phyloP scores from a whole-genome alignment of 2,888 invertebrate genomes.

The Drosophila infuscata region DNA sequence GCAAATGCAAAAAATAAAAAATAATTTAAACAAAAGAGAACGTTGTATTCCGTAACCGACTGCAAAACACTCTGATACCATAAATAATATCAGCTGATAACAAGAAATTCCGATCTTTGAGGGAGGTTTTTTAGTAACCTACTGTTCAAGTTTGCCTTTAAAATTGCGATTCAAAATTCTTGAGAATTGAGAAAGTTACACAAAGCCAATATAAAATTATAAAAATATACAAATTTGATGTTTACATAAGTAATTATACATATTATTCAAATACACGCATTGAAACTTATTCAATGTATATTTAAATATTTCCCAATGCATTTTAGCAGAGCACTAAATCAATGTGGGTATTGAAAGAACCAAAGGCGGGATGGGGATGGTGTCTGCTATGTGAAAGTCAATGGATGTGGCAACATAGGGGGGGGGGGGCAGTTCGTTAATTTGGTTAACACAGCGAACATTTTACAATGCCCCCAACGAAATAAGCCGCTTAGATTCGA shows the following conservation, averaged over 20 bases:
- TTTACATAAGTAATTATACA: not conserved
- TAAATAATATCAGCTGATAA: too few relatives aligned
- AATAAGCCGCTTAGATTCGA: conserved; percentile 55
- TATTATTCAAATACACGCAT: not conserved
- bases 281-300: not conserved
- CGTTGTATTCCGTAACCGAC: too few relatives aligned
- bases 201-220: not conserved
- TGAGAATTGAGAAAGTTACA: not conserved
- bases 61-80: too few relatives aligned
- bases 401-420: conserved; percentile 14
- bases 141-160: too few relatives aligned
- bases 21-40: not conserved
- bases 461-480: conserved; percentile 55
- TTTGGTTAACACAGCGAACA: conserved; percentile 59
- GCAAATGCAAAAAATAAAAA: conserved; percentile 10
- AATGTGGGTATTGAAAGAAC: not conserved
- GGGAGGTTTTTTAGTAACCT: too few relatives aligned
- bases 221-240: not conserved
- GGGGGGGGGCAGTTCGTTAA: conserved; percentile 42
- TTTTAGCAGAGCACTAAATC: conserved; percentile 6
- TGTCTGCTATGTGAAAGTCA: conserved; percentile 14
- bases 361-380: not conserved
- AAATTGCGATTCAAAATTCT: not conserved
- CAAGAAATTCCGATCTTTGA: not conserved
- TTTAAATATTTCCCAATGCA: conserved; percentile 23